These are phyloP conservation scores for Drosophila punjabiensis DNA, from an alignment of 1,140 invertebrate genomes.

Conservation along the genomic window DNA sequence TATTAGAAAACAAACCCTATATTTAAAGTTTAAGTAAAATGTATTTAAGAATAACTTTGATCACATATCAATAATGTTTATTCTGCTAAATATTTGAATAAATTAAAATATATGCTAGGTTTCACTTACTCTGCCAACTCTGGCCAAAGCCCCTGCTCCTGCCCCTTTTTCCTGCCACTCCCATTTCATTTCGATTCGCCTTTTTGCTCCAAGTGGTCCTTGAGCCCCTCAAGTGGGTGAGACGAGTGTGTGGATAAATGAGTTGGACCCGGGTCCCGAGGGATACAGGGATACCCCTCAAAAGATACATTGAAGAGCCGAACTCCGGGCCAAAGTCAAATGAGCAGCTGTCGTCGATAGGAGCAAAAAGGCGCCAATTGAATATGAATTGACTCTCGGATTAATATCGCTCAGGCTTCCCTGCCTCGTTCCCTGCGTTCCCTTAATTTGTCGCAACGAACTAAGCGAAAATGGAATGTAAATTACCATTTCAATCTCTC, in stretches of 20 bases:
- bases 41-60: not conserved
- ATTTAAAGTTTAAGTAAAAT: not conserved
- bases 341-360: slow-evolving; percentile 52
- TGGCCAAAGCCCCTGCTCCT: not conserved
- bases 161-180: not conserved
- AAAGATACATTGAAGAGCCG: slow-evolving; percentile 31
- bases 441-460: slow-evolving; percentile 47
- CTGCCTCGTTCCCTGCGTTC: not conserved
- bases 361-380: slow-evolving; percentile 62
- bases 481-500: slow-evolving; percentile 36
- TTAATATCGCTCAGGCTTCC: slow-evolving; percentile 41
- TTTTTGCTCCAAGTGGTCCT: slow-evolving; percentile 47
- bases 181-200: slow-evolving; percentile 20
- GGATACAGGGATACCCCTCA: not conserved
- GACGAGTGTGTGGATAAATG: slow-evolving; percentile 37
- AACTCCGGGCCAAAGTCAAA: slow-evolving; percentile 56
- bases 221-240: slow-evolving; percentile 21
- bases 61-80: not conserved
- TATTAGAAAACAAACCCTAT: not conserved
- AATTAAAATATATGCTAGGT: not conserved
- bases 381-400: slow-evolving; percentile 71
- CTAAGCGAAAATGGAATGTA: slow-evolving; percentile 65
- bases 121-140: not conserved
- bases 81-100: not conserved
- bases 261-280: slow-evolving; percentile 10